These are phyloP conservation scores for Junonia oenone DNA, from an alignment of 2,888 invertebrate genomes.

Conservation along the genomic window DNA sequence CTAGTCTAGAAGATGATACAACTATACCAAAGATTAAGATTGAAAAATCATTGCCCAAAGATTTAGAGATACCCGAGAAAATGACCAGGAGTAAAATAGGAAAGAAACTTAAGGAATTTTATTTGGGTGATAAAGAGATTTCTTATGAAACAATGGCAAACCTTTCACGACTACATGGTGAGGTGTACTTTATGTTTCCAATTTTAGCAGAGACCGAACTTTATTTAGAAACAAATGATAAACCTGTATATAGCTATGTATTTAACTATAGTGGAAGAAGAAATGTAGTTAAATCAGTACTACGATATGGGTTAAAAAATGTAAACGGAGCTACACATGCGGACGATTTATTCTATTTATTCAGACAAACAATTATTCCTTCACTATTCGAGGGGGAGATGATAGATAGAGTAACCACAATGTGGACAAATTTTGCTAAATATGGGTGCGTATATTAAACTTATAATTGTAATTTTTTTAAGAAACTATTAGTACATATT, in stretches of 20 bases:
- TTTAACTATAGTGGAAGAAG: constrained; percentile 40
- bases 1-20: constrained; percentile 48
- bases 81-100: constrained; percentile 37
- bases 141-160: constrained; percentile 33
- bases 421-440: no score
- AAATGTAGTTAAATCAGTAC: neutral
- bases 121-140: constrained; percentile 50
- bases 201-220: neutral
- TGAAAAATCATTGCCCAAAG: constrained; percentile 52
- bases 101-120: constrained; percentile 48
- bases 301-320: constrained; percentile 37
- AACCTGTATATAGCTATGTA: constrained; percentile 50
- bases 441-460: constrained; percentile 36
- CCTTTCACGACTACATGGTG: constrained; percentile 37
- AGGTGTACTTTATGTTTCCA: neutral
- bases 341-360: constrained; percentile 61
- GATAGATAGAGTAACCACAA: no score
- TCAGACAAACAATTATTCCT: constrained; percentile 42
- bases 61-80: constrained; percentile 43
- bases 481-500: neutral
- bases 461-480: neutral
- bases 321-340: constrained; percentile 54
- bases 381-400: no score
- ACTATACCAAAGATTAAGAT: constrained; percentile 28
- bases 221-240: neutral